A percentile compares a stretch with the other conserved stretches of the same genome.
These are phyloP conservation scores for Limosa lapponica DNA, from an alignment of 2,797 vertebrate species.

Conservation along the genomic window DNA sequence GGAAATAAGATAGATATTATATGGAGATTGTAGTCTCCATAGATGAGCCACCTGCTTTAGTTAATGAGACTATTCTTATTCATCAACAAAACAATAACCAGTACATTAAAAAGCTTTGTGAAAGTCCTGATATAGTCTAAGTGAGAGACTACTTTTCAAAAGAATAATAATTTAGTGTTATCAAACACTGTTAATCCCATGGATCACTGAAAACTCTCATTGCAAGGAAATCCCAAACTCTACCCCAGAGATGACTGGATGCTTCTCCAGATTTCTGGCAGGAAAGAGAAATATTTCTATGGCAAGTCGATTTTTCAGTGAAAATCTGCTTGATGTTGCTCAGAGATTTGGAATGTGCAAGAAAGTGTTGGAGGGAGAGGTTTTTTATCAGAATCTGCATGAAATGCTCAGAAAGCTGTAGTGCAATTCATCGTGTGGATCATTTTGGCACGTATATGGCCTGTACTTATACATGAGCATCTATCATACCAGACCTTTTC, in stretches of 20 bases:
- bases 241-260: not conserved
- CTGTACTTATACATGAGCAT: not conserved
- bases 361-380: not conserved
- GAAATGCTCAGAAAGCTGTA: not conserved
- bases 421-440: not conserved
- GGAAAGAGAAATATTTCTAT: not conserved
- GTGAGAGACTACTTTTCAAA: not conserved
- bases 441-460: not conserved
- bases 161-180: not conserved
- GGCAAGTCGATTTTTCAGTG: not conserved
- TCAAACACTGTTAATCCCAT: not conserved
- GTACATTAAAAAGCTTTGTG: not conserved
- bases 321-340: not conserved
- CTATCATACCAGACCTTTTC: not conserved
- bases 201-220: not conserved
- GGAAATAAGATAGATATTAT: not conserved
- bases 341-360: not conserved
- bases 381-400: not conserved
- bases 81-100: not conserved
- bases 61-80: not conserved
- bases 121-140: not conserved
- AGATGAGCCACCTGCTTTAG: not conserved
- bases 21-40: not conserved
- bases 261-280: not conserved
- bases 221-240: not conserved